phyloP scores from a whole-genome alignment of 2,113 vertebrate species.

The Oryzias javanicus region DNA sequence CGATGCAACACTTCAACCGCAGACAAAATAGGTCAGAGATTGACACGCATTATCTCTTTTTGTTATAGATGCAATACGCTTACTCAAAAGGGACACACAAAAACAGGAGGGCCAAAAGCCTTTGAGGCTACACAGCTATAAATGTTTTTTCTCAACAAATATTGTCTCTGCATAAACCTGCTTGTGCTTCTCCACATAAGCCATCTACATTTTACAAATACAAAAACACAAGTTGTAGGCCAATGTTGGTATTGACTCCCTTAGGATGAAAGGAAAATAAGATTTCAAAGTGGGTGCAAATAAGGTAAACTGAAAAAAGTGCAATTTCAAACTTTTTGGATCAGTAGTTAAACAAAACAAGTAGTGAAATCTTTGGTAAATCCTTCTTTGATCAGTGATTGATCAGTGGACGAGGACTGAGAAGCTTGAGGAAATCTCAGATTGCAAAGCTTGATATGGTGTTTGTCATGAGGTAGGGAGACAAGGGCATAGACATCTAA shows the following conservation, averaged over 20 bases:
- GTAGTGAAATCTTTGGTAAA: slow-evolving; percentile 26
- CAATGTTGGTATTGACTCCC: slow-evolving; percentile 18
- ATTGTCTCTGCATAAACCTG: slow-evolving; percentile 22
- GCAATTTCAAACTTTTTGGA: slow-evolving; percentile 24
- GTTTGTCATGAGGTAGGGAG: slow-evolving; percentile 57
- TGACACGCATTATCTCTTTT: slow-evolving; percentile 15
- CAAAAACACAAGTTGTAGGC: slow-evolving; percentile 36
- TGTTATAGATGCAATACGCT: slow-evolving; percentile 26
- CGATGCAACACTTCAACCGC: slow-evolving; percentile 12
- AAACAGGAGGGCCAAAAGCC: slow-evolving; percentile 18
- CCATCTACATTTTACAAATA: slow-evolving; percentile 28
- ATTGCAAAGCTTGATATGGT: slow-evolving; percentile 50
- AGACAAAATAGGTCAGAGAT: slow-evolving; percentile 30
- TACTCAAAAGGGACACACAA: slow-evolving; percentile 4
- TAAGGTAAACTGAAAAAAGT: slow-evolving; percentile 12
- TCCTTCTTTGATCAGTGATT: slow-evolving; percentile 55
- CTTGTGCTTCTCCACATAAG: slow-evolving; percentile 44
- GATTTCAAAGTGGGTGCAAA: slow-evolving; percentile 14
- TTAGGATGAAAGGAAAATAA: slow-evolving; percentile 38
- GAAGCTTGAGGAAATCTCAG: slow-evolving; percentile 47
- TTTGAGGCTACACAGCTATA: slow-evolving; percentile 8
- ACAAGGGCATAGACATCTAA: slow-evolving; percentile 62
- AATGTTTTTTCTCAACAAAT: slow-evolving; percentile 29
- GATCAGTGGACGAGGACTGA: slow-evolving; percentile 41
- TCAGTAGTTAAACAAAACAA: slow-evolving; percentile 29